These are phyloP conservation scores for Cantharis rufa DNA, from an alignment of 2,888 invertebrate species.

Conservation along the genomic window DNA sequence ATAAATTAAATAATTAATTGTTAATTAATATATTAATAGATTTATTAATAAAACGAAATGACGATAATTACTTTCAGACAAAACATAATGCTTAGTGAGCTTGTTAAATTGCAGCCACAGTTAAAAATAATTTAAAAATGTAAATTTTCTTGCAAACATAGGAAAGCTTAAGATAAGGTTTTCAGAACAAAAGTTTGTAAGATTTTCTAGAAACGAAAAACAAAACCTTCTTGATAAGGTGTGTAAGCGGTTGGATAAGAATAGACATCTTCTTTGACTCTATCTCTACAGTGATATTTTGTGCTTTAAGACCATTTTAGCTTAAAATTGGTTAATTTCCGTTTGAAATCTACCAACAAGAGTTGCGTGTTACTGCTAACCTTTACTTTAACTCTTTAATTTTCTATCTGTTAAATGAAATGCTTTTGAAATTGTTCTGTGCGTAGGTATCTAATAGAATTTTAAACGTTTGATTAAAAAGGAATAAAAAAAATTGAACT, in stretches of 20 bases:
- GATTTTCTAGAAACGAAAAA: slow-evolving; percentile 26
- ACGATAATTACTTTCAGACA: neutral
- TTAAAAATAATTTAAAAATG: slow-evolving; percentile 4
- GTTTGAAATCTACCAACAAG: slow-evolving; percentile 34
- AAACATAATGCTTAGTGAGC: neutral
- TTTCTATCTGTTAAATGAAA: slow-evolving; percentile 23
- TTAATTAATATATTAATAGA: too few relatives aligned
- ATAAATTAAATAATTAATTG: too few relatives aligned
- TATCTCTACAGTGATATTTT: slow-evolving; percentile 30
- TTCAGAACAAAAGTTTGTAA: slow-evolving; percentile 22
- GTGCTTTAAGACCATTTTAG: slow-evolving; percentile 25
- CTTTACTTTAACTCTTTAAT: slow-evolving; percentile 28
- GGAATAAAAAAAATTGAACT: neutral
- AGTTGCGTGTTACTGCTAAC: slow-evolving; percentile 31
- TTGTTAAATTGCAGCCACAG: neutral
- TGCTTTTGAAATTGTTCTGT: slow-evolving; percentile 14
- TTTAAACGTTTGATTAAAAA: neutral
- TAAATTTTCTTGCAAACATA: slow-evolving; percentile 7
- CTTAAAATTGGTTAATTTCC: slow-evolving; percentile 38
- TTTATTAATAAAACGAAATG: neutral
- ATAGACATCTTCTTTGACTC: slow-evolving; percentile 22
- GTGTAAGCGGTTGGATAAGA: slow-evolving; percentile 23
- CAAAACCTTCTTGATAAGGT: slow-evolving; percentile 22
- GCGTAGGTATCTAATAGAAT: neutral
- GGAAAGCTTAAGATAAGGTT: slow-evolving; percentile 17